A percentile compares a stretch with the other conserved stretches of the same genome.
These are phyloP conservation scores for Catocala nupta DNA, from an alignment of 2,888 invertebrate genomes.

Conservation along the genomic window DNA sequence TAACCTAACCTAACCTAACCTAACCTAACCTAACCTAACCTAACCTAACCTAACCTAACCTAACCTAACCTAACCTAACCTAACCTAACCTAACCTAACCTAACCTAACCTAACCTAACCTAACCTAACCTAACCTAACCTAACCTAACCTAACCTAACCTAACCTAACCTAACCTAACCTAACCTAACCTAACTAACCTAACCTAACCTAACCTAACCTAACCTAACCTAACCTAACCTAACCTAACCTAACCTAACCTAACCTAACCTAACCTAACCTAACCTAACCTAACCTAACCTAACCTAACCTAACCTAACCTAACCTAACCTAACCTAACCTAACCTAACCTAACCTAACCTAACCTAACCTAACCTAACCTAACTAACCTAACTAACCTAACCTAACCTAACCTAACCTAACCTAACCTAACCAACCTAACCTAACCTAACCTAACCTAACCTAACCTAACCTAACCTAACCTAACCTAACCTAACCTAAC, in stretches of 20 bases:
- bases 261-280: slow-evolving; percentile 35
- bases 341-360: slow-evolving; percentile 35
- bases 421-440: too few relatives aligned
- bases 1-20: slow-evolving; percentile 23
- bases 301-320: slow-evolving; percentile 32
- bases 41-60: slow-evolving; percentile 27
- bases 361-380: slow-evolving; percentile 38
- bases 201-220: slow-evolving; percentile 29
- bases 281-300: slow-evolving; percentile 38
- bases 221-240: slow-evolving; percentile 33
- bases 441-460: slow-evolving; percentile 32
- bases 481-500: slow-evolving; percentile 26
- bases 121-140: slow-evolving; percentile 22
- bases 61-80: slow-evolving; percentile 24
- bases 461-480: slow-evolving; percentile 30
- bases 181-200: slow-evolving; percentile 30
- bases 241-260: slow-evolving; percentile 33
- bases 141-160: slow-evolving; percentile 23
- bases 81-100: slow-evolving; percentile 21
- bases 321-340: slow-evolving; percentile 36
- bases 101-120: slow-evolving; percentile 27
- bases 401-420: slow-evolving; percentile 34
- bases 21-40: slow-evolving; percentile 28
- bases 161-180: slow-evolving; percentile 27
- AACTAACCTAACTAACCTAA: slow-evolving; percentile 44